A percentile compares a stretch with the other conserved stretches of the same genome.
These are phyloP conservation scores for Rhyacichthys aspro DNA, from an alignment of 2,797 vertebrate species.

Conservation along the genomic window DNA sequence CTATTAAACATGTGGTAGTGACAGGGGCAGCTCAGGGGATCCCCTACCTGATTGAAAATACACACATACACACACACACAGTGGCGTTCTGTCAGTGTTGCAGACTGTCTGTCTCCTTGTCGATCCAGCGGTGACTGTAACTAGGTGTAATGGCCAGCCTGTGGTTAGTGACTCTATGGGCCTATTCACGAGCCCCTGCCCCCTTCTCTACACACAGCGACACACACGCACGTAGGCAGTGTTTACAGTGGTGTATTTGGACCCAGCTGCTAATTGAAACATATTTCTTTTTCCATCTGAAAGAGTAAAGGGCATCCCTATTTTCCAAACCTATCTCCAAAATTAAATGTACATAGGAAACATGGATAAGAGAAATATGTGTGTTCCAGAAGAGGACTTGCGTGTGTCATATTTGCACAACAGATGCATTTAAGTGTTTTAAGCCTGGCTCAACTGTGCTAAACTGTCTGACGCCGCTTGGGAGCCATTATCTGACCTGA, in stretches of 20 bases:
- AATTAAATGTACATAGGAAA: conserved; percentile 4
- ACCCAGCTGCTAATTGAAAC: conserved; percentile 78
- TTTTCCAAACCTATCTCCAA: conserved; percentile 46
- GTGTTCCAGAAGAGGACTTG: not conserved
- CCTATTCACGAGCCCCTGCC: conserved; percentile 73
- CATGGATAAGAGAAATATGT: not conserved
- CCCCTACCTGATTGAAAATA: conserved; percentile 64
- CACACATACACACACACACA: conserved; percentile 52
- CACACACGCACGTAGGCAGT: conserved; percentile 52
- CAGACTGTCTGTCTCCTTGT: conserved; percentile 82
- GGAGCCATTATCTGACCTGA: too few species aligned
- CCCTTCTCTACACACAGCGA: conserved; percentile 29
- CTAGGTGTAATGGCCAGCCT: conserved; percentile 76
- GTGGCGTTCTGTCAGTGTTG: conserved; percentile 71
- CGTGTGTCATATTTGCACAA: not conserved
- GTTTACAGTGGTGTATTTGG: conserved; percentile 76
- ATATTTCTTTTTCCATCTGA: conserved; percentile 78
- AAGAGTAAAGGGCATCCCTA: conserved; percentile 77
- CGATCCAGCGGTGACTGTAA: conserved; percentile 76
- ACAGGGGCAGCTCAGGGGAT: conserved; percentile 70
- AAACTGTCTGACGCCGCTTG: too few species aligned
- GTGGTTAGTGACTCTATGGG: conserved; percentile 78
- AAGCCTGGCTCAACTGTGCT: not conserved
- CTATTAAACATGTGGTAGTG: conserved; percentile 63
- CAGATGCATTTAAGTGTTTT: not conserved